Percentiles rank a stretch among this genome's conserved stretches.
Evolutionary conservation across 2,113 vertebrate genomes (phyloP).

Genomic region (Baryphthengus martii): DNA sequence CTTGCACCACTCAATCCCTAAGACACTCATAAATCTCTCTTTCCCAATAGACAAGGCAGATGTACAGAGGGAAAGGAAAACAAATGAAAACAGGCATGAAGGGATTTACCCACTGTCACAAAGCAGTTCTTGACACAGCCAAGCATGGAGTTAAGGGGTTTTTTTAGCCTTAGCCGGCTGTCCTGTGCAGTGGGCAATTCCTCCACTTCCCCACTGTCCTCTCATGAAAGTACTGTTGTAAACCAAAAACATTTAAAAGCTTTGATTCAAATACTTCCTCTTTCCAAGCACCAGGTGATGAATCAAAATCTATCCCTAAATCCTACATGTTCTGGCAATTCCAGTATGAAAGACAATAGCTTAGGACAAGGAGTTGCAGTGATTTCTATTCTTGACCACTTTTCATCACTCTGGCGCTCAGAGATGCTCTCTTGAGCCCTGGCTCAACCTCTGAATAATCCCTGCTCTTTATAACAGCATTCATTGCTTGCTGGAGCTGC

Average conservation of each 20-base stretch:
- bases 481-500: not conserved
- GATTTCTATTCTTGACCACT: slow-evolving; percentile 17
- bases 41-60: not conserved
- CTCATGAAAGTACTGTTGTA: not conserved
- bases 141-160: not conserved
- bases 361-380: not conserved
- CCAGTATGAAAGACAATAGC: not conserved
- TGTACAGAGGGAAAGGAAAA: slow-evolving; percentile 1
- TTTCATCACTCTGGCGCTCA: slow-evolving; percentile 2
- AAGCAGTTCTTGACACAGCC: not conserved
- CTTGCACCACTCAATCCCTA: not conserved
- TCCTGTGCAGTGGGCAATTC: not conserved
- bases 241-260: not conserved
- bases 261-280: not conserved
- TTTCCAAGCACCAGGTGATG: not conserved
- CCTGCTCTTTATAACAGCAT: not conserved
- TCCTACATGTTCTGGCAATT: slow-evolving; percentile 31
- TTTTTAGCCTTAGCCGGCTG: not conserved
- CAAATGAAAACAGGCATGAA: not conserved
- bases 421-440: not conserved
- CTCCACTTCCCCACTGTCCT: not conserved
- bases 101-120: not conserved
- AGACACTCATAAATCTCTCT: slow-evolving; percentile 31
- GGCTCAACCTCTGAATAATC: not conserved
- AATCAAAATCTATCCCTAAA: not conserved